Base-by-base conservation (phyloP, 2,888 invertebrate species). In the Erebia palarica region DNA sequence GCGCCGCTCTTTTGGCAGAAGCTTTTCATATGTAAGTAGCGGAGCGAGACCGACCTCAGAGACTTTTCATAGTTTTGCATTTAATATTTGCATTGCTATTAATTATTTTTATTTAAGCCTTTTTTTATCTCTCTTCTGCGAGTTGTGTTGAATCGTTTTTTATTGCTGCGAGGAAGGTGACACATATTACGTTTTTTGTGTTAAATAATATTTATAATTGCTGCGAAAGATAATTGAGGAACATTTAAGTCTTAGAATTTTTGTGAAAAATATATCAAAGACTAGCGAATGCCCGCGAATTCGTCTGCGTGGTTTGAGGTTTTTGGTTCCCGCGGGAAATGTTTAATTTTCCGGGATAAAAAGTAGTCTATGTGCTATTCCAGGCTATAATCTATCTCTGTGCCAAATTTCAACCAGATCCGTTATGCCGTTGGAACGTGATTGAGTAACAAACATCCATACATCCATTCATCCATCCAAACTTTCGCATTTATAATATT, bases 1-100 rank as follows among this genome's bases (percentile, higher is more conserved):
- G 80, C 79, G 77, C 81, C 78, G 81, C 84, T 83, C 86, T 86
- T 87, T 86, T 78, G 79, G 78, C 76, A 77, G 77, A 79, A 77
- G 80, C 81, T 81, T 82, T 81, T 82, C 77, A 82, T 80, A 79
- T 82, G 80, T 83, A 82, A 82, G 79, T 77, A 79, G 79, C 74
- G 65, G 68, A 79, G 79, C 81, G 69, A 27, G 68, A 72, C 76
- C 76, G 64, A 67, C 75, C 72, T 73, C 72, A 75, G 73, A 76
- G 66, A 70, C 49, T 65, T 60, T 74, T 66, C 68, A 66, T 65
- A 69, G 60, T 70, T 65, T 60, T 61, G 36, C 65, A 65, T 72
- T 68, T 72, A 68, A 68, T 65, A 36, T 73, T 70, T 65, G 69
- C 58, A 61, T 36, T 36, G 67, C 68, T 63, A 58, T 73, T 70